These are phyloP conservation scores for Agrochola lychnidis DNA, from an alignment of 2,888 invertebrate species.

Conservation along the genomic window DNA sequence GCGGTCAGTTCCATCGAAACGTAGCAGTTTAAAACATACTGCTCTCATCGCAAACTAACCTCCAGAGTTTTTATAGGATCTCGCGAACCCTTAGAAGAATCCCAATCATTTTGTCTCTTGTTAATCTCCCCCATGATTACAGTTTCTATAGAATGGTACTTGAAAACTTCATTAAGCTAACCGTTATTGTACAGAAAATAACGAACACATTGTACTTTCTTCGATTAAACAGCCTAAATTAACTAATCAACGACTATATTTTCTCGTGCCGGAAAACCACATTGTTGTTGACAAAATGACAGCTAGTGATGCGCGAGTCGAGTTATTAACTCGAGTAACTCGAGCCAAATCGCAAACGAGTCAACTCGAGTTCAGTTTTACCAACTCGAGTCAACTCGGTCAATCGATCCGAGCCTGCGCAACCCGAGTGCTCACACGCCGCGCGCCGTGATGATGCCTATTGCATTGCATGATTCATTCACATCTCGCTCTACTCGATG, in stretches of 20 bases:
- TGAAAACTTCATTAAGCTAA: not conserved
- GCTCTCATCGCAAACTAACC: conserved; percentile 75
- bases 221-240: not conserved
- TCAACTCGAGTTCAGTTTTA: too few relatives aligned
- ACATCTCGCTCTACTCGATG: too few relatives aligned
- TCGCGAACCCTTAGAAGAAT: conserved; percentile 80
- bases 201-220: not conserved
- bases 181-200: not conserved
- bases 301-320: too few relatives aligned
- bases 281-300: not conserved
- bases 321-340: too few relatives aligned
- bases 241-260: not conserved
- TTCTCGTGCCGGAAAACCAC: conserved; percentile 1
- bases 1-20: not conserved
- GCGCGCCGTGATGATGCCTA: too few relatives aligned
- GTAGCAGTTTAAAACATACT: not conserved
- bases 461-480: too few relatives aligned
- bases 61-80: conserved; percentile 87
- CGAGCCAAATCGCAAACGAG: too few relatives aligned
- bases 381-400: too few relatives aligned
- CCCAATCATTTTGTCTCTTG: conserved; percentile 84
- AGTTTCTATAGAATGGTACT: not conserved
- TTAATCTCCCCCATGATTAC: conserved; percentile 83
- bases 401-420: too few relatives aligned
- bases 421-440: too few relatives aligned